Conservation (phyloP, 92 coral and sea anemone species). For the Bergia puertoricense region DNA sequence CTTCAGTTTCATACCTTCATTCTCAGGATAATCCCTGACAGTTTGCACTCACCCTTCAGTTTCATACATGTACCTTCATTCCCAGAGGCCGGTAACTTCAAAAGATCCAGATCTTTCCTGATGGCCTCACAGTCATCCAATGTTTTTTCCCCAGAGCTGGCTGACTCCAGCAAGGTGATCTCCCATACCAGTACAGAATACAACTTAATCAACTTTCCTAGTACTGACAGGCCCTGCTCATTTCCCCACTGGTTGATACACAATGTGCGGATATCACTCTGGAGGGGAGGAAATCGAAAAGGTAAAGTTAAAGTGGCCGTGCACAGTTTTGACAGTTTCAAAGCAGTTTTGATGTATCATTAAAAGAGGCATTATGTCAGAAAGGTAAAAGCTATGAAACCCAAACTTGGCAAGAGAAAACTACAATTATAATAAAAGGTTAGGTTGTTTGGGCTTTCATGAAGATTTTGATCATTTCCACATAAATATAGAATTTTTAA, state of each 20-base stretch:
- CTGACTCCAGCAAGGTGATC: conserved; percentile 81
- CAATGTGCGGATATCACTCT: conserved; percentile 88
- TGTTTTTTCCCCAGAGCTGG: conserved; percentile 60
- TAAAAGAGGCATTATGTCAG: too few species aligned
- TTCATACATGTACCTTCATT: conserved; percentile 52
- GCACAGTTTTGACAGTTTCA: too few species aligned
- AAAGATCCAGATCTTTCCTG: conserved; percentile 62
- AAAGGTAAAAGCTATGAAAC: too few species aligned
- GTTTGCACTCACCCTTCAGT: background rate
- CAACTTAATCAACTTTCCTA: conserved; percentile 78
- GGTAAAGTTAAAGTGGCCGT: too few species aligned
- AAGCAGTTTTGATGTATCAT: too few species aligned
- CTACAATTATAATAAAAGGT: too few species aligned
- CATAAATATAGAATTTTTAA: background rate
- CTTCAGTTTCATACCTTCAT: too few species aligned
- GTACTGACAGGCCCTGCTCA: conserved; percentile 71
- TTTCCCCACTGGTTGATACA: conserved; percentile 97
- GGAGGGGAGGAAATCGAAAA: background rate
- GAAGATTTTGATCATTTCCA: too few species aligned
- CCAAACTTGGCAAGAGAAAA: too few species aligned
- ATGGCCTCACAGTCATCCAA: conserved; percentile 49
- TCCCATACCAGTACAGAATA: conserved; percentile 95
- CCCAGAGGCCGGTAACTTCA: conserved; percentile 43
- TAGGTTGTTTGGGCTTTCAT: too few species aligned
- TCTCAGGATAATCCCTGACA: background rate